phyloP scores from a whole-genome alignment of 1,140 invertebrate genomes.

The Carposina sasakii region DNA sequence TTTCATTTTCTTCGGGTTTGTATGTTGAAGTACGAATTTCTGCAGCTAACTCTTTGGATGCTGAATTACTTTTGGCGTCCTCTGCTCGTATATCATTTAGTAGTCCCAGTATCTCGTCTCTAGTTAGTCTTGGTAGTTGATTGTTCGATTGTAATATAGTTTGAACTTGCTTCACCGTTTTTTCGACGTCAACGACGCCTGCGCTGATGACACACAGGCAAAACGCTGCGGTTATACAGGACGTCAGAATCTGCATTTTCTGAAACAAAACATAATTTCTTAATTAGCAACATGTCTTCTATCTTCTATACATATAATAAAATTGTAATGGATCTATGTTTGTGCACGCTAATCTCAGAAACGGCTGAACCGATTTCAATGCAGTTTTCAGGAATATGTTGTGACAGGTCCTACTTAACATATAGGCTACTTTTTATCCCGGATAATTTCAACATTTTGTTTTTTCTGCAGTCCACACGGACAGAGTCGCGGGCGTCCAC shows the following conservation, averaged over 20 bases:
- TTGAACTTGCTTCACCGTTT: constrained; percentile 76
- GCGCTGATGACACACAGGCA: constrained; percentile 20
- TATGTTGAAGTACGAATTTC: constrained; percentile 26
- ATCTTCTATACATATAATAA: not conserved
- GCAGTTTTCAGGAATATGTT: not conserved
- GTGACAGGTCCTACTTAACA: too few species aligned
- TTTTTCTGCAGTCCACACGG: too few species aligned
- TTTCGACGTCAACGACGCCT: constrained; percentile 53
- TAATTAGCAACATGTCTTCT: not conserved
- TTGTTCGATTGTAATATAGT: constrained; percentile 72
- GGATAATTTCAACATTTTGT: too few species aligned
- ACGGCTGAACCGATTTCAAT: not conserved
- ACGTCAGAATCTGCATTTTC: constrained; percentile 53
- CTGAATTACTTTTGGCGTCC: constrained; percentile 48
- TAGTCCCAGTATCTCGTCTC: constrained; percentile 75
- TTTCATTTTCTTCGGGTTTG: constrained; percentile 43
- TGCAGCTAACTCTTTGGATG: constrained; percentile 24
- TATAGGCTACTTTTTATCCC: too few species aligned
- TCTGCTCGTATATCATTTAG: constrained; percentile 74
- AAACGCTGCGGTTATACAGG: constrained; percentile 35
- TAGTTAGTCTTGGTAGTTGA: constrained; percentile 71
- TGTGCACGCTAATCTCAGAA: not conserved
- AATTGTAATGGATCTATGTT: not conserved
- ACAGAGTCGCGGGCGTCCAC: too few species aligned
- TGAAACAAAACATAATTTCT: constrained; percentile 39